Evolutionary conservation across 2,113 vertebrate genomes (phyloP), one percentile per base, ranked within the genome.

Genomic region (Actenoides hombroni): DNA sequence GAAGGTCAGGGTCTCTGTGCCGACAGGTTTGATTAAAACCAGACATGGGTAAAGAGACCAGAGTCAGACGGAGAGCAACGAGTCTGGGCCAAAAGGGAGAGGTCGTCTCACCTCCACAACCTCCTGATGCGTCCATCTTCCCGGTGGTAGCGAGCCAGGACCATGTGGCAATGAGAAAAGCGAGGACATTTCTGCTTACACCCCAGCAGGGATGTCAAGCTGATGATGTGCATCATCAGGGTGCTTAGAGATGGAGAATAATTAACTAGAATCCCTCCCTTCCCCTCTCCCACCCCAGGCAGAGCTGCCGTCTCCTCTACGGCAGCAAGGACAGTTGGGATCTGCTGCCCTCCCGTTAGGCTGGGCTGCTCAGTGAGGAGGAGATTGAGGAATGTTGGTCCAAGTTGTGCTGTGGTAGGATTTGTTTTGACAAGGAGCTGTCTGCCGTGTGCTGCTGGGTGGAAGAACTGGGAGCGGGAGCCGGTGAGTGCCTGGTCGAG

Each of bases 11-110:
- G 48, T 61, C 64, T 88, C 60, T 4, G n/a, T 59, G 60, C 40
- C 2, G 11, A 67, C 69, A 88, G 83, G 46, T 93, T 91, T 88
- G 80, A 88, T 88, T 85, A 78, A 88, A 91, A 39, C 44, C 56
- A 87, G 61, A 28, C 31, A 37, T 0, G 5, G n/a, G 39, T 67
- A 53, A 31, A 57, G 64, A 77, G 48, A 53, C 8, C 17, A 17
- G 59, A 65, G 40, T 51, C 86, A 46, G 31, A 53, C 1, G 0
- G 53, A 59, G 39, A 46, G 56, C 16, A 7, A 44, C 0, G 2
- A 53, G 48, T 20, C 40, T 28, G 40, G 40, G n/a, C n/a, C 49
- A 53, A n/a, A 73, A 73, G 67, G 67, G 65, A 90, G 60, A 44
- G 17, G 46, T 83, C 49, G 17, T 63, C 21, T 59, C 77, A 64